phyloP scores from a whole-genome alignment of 2,113 vertebrate species.

The Eclectus roratus region DNA sequence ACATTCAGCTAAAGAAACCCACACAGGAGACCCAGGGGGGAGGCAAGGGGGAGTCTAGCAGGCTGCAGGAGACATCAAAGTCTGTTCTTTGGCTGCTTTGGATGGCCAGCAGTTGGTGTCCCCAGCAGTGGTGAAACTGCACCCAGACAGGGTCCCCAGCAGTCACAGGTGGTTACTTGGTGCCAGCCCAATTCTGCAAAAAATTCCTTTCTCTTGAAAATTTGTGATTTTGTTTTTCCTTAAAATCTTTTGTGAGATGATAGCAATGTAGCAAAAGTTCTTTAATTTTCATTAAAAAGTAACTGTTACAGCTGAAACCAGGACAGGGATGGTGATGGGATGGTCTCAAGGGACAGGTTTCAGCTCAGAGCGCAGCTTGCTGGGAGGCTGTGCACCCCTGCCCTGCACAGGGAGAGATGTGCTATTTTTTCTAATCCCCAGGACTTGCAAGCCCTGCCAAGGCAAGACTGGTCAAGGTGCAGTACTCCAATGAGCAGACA shows the following conservation, averaged over 20 bases:
- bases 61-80: not conserved
- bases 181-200: not conserved
- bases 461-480: not conserved
- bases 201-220: not conserved
- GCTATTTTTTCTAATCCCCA: not conserved
- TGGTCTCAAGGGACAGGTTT: not conserved
- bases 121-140: not conserved
- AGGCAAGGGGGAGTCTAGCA: not conserved
- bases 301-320: not conserved
- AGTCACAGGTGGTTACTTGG: not conserved
- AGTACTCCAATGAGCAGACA: not conserved
- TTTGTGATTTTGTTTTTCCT: not conserved
- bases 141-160: not conserved
- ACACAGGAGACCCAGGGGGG: no score
- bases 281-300: not conserved
- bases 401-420: not conserved
- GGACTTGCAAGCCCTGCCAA: not conserved
- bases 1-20: not conserved
- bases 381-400: accelerated
- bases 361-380: no score
- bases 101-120: accelerated
- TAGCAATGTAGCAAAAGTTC: not conserved
- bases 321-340: not conserved
- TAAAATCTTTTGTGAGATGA: not conserved
- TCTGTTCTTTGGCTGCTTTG: not conserved